Conservation (phyloP, 2,888 invertebrate species). For the Cephus sareptanus region DNA sequence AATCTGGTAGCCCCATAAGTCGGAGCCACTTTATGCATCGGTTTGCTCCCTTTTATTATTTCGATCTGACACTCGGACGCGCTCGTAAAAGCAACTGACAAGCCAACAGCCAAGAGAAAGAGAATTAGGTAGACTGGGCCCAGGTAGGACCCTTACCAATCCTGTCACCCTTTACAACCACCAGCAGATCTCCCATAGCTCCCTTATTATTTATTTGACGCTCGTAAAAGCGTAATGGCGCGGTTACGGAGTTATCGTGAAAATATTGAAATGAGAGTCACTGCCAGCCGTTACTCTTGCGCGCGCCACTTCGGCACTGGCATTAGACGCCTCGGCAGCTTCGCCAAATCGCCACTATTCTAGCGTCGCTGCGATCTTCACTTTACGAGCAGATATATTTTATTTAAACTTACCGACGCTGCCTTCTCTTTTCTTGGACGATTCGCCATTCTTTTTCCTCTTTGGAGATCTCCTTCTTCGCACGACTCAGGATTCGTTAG, state of each 20-base stretch:
- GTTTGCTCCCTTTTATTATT: conserved; percentile 38
- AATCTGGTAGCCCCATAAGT: conserved; percentile 33
- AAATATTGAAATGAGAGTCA: conserved; percentile 61
- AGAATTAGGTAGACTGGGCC: background rate
- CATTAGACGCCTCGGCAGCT: conserved; percentile 14
- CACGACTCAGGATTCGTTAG: too few species aligned
- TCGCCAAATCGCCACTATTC: background rate
- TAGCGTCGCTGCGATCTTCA: background rate
- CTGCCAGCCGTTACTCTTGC: conserved; percentile 32
- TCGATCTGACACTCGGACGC: conserved; percentile 41
- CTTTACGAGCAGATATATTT: conserved; percentile 46
- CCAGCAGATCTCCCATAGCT: background rate
- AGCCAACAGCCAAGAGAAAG: conserved; percentile 6
- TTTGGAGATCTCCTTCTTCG: too few species aligned
- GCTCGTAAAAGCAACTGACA: conserved; percentile 47
- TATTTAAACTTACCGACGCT: conserved; percentile 17
- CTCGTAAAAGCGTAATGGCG: conserved; percentile 52
- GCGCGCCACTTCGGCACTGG: conserved; percentile 22
- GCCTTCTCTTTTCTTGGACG: too few species aligned
- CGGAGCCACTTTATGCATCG: conserved; percentile 40
- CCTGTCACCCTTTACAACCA: background rate
- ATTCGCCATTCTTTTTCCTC: too few species aligned
- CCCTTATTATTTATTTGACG: conserved; percentile 53
- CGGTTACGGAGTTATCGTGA: conserved; percentile 55
- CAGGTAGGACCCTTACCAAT: background rate